Conservation (phyloP, 2,888 invertebrate species). For the Gastrophysa polygoni region DNA sequence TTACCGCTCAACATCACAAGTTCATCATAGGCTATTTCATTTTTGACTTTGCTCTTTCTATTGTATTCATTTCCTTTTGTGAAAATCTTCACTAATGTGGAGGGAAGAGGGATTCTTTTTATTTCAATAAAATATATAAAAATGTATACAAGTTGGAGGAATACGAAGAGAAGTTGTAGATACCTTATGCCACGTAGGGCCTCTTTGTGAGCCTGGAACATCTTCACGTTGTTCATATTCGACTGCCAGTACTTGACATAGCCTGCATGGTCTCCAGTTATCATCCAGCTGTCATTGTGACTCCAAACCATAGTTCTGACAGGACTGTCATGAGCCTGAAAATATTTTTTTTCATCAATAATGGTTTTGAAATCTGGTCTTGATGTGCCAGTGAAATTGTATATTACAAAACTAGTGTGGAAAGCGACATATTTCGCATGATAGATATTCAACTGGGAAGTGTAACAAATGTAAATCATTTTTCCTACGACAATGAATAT, state of each 20-base stretch:
- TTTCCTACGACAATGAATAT: too few relatives aligned
- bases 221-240: conserved; percentile 99
- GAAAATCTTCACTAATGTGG: conserved; percentile 47
- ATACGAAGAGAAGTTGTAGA: conserved; percentile 59
- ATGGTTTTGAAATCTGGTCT: background rate
- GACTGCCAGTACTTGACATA: conserved; percentile 99
- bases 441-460: too few relatives aligned
- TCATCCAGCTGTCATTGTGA: conserved; percentile 99
- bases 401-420: too few relatives aligned
- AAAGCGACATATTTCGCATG: too few relatives aligned
- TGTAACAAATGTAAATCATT: too few relatives aligned
- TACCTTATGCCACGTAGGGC: conserved; percentile 98
- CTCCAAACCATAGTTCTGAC: conserved; percentile 99
- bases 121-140: conserved; percentile 50
- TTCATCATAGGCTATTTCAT: conserved; percentile 27
- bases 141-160: conserved; percentile 53
- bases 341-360: conserved; percentile 1
- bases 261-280: conserved; percentile 97
- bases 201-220: conserved; percentile 99
- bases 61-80: conserved; percentile 35
- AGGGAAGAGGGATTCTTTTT: conserved; percentile 55
- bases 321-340: conserved; percentile 96
- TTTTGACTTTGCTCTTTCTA: conserved; percentile 21
- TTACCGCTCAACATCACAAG: conserved; percentile 51
- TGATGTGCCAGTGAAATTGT: too few relatives aligned